phyloP scores from a whole-genome alignment of 2,888 invertebrate species.

The Chelonus formosanus region DNA sequence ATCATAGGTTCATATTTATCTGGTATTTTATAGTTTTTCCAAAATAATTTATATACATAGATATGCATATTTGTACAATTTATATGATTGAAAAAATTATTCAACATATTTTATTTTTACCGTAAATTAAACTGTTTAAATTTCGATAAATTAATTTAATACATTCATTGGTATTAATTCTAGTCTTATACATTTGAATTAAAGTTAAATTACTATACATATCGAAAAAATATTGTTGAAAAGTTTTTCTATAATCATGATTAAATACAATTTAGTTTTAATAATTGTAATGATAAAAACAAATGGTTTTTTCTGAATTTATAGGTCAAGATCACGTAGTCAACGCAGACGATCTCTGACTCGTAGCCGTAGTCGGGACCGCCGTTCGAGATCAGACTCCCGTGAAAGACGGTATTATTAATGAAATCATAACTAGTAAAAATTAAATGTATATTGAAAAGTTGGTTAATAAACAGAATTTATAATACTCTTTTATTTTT shows the following conservation, averaged over 20 bases:
- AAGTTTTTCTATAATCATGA: not conserved
- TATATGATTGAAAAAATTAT: not conserved
- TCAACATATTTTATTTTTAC: conserved; percentile 5
- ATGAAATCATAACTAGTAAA: no score
- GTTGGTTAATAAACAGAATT: no score
- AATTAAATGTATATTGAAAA: no score
- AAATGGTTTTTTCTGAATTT: conserved; percentile 37
- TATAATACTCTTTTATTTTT: no score
- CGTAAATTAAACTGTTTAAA: not conserved
- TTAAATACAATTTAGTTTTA: not conserved
- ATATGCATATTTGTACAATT: conserved; percentile 6
- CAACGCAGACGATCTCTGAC: conserved; percentile 61
- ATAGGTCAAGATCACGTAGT: conserved; percentile 62
- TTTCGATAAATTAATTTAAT: not conserved
- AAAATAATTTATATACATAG: conserved; percentile 51
- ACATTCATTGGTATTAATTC: not conserved
- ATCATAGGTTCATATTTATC: conserved; percentile 65
- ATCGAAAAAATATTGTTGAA: not conserved
- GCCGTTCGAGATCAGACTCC: conserved; percentile 62
- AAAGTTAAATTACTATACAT: no score
- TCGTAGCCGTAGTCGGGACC: conserved; percentile 63
- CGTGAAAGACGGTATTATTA: conserved; percentile 54
- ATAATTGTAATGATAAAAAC: conserved; percentile 9
- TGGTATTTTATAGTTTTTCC: conserved; percentile 64
- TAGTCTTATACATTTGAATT: not conserved